Evolutionary conservation across 1,140 invertebrate genomes (phyloP).

Genomic region (Pollicipes pollicipes): DNA sequence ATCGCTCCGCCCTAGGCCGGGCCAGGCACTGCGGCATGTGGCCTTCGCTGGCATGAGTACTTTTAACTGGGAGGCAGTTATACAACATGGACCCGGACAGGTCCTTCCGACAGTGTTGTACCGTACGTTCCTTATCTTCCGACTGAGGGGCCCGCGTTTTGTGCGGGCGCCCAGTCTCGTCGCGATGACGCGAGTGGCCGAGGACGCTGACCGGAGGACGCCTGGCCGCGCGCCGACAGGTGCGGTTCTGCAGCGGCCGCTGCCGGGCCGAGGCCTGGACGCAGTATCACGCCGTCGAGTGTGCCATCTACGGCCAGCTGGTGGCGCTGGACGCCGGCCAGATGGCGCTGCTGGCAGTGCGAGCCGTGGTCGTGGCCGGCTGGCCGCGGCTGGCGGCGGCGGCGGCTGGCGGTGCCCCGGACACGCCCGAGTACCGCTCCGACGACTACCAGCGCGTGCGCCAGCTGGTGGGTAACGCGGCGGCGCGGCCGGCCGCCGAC

Average conservation of each 20-base stretch:
- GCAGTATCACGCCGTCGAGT: background rate
- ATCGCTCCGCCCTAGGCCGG: too few relatives aligned
- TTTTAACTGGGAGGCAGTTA: too few relatives aligned
- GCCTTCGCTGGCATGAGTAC: too few relatives aligned
- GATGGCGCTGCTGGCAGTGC: background rate
- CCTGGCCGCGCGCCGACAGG: background rate
- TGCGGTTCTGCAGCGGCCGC: background rate
- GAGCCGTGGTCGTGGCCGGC: background rate
- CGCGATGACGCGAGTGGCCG: too few relatives aligned
- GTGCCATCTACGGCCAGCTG: background rate
- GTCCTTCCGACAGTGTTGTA: too few relatives aligned
- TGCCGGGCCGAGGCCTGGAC: background rate
- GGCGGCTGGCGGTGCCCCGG: background rate
- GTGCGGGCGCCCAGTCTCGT: too few relatives aligned
- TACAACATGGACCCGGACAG: too few relatives aligned
- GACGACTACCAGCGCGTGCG: background rate
- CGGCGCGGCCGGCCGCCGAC: slow-evolving; percentile 46
- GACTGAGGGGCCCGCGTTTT: too few relatives aligned
- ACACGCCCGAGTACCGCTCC: background rate
- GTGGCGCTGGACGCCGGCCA: background rate
- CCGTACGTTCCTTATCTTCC: too few relatives aligned
- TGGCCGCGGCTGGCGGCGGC: background rate
- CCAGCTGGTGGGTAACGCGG: slow-evolving; percentile 45
- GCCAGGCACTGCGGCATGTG: too few relatives aligned
- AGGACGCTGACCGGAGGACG: too few relatives aligned